Conservation (phyloP, 92 coral and sea anemone species). For the Palythoa grandis region DNA sequence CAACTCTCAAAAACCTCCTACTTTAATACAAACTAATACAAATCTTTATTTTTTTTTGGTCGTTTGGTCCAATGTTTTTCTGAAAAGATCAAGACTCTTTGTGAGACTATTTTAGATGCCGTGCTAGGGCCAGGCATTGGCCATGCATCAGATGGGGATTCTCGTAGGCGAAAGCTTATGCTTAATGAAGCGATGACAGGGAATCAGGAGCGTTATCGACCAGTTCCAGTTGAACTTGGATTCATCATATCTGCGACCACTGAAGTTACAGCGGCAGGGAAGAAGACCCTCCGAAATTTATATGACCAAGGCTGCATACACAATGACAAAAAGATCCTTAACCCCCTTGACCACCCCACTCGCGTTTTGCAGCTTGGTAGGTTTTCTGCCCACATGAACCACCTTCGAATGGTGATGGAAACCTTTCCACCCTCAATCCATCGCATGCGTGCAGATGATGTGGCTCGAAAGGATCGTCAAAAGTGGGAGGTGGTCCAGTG, state of each 20-base stretch:
- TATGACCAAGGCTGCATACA: slow-evolving; percentile 61
- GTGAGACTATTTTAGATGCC: slow-evolving; percentile 66
- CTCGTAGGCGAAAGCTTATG: slow-evolving; percentile 51
- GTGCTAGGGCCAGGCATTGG: slow-evolving; percentile 63
- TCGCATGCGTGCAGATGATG: slow-evolving; percentile 43
- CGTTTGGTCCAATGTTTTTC: no score
- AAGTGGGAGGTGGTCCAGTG: slow-evolving; percentile 69
- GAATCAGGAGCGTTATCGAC: slow-evolving; percentile 27
- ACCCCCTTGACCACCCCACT: slow-evolving; percentile 52
- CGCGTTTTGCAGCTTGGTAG: slow-evolving; percentile 59
- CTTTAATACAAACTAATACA: no score
- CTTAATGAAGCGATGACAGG: slow-evolving; percentile 4
- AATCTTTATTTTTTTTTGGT: no score
- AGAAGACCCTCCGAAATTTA: slow-evolving; percentile 36
- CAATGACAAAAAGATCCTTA: slow-evolving; percentile 61
- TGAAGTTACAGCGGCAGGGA: slow-evolving; percentile 53
- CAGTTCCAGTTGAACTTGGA: slow-evolving; percentile 40
- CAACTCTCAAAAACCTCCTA: no score
- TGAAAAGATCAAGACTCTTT: no score
- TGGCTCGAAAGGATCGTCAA: slow-evolving; percentile 62
- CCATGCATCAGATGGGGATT: slow-evolving; percentile 43
- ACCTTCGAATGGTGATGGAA: slow-evolving; percentile 42
- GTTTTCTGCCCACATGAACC: slow-evolving; percentile 51
- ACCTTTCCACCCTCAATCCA: slow-evolving; percentile 34
- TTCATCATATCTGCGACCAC: slow-evolving; percentile 51